Percentiles rank a stretch among this genome's conserved stretches.
Conservation (phyloP, 2,113 vertebrate genomes). For the Ariopsis seemanni region DNA sequence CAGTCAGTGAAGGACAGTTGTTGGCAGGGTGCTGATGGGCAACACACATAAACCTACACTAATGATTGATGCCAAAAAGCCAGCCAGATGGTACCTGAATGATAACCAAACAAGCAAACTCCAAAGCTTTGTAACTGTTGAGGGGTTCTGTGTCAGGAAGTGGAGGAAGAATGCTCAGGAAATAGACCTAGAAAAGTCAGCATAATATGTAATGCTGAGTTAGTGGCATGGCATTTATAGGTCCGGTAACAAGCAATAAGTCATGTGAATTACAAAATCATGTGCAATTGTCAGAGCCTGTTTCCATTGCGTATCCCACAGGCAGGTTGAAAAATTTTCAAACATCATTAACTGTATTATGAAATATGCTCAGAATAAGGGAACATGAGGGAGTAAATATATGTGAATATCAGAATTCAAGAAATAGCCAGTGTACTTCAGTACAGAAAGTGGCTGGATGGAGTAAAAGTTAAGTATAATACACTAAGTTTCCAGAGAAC, state of each 20-base stretch:
- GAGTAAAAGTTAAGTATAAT: too few relatives aligned
- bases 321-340: not conserved
- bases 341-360: not conserved
- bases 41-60: not conserved
- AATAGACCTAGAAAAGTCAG: not conserved
- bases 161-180: not conserved
- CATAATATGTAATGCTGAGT: not conserved
- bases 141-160: not conserved
- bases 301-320: not conserved
- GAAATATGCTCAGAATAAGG: not conserved
- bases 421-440: too few relatives aligned
- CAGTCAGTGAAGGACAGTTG: slow-evolving; percentile 7
- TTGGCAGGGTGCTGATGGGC: not conserved
- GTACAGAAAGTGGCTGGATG: too few relatives aligned
- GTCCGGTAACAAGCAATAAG: not conserved
- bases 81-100: not conserved
- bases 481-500: not conserved
- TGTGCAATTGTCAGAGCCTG: not conserved
- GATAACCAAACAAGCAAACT: not conserved
- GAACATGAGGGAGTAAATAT: too few relatives aligned
- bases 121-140: not conserved
- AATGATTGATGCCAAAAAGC: not conserved
- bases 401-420: too few relatives aligned
- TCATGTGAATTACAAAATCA: not conserved
- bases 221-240: not conserved